These are phyloP conservation scores for Larimichthys crocea DNA, from an alignment of 2,113 vertebrate species.

Conservation along the genomic window DNA sequence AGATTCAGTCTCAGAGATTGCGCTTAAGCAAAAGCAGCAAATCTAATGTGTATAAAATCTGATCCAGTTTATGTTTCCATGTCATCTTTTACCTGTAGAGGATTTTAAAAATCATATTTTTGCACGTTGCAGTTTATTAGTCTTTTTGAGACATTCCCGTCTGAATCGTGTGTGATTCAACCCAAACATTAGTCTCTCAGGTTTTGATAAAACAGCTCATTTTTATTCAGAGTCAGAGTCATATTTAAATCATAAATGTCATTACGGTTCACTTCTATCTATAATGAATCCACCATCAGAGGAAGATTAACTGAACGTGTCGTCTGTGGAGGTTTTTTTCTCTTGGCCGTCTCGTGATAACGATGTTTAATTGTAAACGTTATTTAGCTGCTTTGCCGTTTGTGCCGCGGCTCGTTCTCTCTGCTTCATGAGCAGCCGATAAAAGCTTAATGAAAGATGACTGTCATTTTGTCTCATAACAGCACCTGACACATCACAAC, in stretches of 20 bases:
- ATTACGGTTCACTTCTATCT: conserved; percentile 68
- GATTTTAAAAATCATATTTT: not conserved
- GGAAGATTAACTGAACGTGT: conserved; percentile 51
- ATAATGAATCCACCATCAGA: conserved; percentile 69
- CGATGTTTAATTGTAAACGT: conserved; percentile 56
- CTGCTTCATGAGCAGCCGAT: conserved; percentile 29
- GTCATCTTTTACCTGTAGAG: not conserved
- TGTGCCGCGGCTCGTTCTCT: conserved; percentile 2
- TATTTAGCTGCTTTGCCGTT: conserved; percentile 48
- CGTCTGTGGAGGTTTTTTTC: not conserved
- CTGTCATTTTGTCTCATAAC: not conserved
- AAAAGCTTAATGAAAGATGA: conserved; percentile 60
- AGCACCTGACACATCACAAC: conserved; percentile 9
- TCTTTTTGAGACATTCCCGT: not conserved
- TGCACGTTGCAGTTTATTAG: not conserved
- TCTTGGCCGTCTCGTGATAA: conserved; percentile 43
- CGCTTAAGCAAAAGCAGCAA: too few species aligned
- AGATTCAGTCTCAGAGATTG: too few species aligned
- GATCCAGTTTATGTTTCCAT: not conserved
- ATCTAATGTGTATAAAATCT: too few species aligned
- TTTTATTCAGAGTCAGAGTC: conserved; percentile 44
- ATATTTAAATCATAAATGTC: conserved; percentile 73
- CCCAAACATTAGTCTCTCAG: conserved; percentile 8
- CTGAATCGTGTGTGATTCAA: not conserved
- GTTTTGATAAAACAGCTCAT: conserved; percentile 44